Base-by-base conservation (phyloP, 2,888 invertebrate genomes). In the Embidobia sp. region DNA sequence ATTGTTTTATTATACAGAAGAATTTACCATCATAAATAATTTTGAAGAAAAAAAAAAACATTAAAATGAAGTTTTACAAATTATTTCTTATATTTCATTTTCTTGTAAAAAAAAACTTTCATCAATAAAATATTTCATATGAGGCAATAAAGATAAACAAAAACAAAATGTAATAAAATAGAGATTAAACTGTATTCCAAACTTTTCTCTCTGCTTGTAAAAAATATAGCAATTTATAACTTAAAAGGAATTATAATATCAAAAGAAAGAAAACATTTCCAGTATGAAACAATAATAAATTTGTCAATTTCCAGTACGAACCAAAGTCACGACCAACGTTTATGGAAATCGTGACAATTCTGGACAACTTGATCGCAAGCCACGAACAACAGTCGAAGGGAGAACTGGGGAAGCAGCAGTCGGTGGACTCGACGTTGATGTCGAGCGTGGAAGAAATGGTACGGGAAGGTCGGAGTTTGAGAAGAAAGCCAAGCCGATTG, bases 241-340 rank as follows among this genome's bases (percentile, higher is more conserved):
- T n/a, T n/a, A n/a, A n/a, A n/a, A n/a, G n/a, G n/a, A n/a, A n/a
- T n/a, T n/a, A n/a, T n/a, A n/a, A n/a, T n/a, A n/a, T n/a, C n/a
- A n/a, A n/a, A n/a, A n/a, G n/a, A n/a, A n/a, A n/a, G n/a, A n/a
- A n/a, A n/a, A n/a, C n/a, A n/a, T n/a, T n/a, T n/a, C n/a, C n/a
- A 48, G 7, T 42, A 19, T 18, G 53, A n/a, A n/a, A n/a, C n/a
- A n/a, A n/a, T n/a, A n/a, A n/a, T n/a, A n/a, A n/a, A n/a, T n/a
- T n/a, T n/a, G n/a, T n/a, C n/a, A n/a, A 74, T 61, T 90, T 90
- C 0, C 91, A 97, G 96, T 95, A 96, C 90, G 97, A 97, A 89
- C 94, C 97, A 18, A 95, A 94, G 88, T 95, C 94, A 88, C 93
- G 98, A 83, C 97, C 97, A 72, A 94, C 95, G 82, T 97, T 97